phyloP scores from a whole-genome alignment of 2,113 vertebrate species.

The Atherinomorus stipes region DNA sequence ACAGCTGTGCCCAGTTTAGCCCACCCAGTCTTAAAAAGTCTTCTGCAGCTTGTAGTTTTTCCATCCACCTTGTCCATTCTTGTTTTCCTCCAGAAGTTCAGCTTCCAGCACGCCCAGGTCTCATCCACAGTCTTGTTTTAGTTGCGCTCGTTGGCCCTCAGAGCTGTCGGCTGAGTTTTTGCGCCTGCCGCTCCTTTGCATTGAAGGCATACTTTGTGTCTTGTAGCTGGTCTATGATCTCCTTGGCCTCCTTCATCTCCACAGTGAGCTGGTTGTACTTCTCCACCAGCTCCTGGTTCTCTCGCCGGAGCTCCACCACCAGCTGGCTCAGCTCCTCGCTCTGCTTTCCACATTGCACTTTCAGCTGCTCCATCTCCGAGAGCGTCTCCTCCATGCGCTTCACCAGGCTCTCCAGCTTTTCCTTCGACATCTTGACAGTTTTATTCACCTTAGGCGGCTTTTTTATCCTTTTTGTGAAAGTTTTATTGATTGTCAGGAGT shows the following conservation, averaged over 20 bases:
- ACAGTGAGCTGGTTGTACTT: slow-evolving; percentile 85
- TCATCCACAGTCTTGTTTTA: background rate
- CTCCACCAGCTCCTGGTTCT: slow-evolving; percentile 87
- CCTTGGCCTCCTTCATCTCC: slow-evolving; percentile 87
- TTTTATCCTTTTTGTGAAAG: background rate
- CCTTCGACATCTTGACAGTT: slow-evolving; percentile 82
- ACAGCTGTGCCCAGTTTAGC: slow-evolving; percentile 49
- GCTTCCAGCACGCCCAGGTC: background rate
- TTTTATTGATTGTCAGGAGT: background rate
- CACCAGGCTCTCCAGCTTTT: slow-evolving; percentile 89
- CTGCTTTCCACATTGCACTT: slow-evolving; percentile 88
- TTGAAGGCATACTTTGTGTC: slow-evolving; percentile 88
- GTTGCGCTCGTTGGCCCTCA: slow-evolving; percentile 26
- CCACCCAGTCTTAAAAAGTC: slow-evolving; percentile 45
- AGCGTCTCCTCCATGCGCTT: slow-evolving; percentile 91
- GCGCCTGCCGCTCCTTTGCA: slow-evolving; percentile 89
- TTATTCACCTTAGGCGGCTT: background rate
- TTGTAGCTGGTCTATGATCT: slow-evolving; percentile 85
- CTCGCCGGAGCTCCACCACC: slow-evolving; percentile 84
- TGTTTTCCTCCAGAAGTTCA: slow-evolving; percentile 1
- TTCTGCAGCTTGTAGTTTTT: slow-evolving; percentile 13
- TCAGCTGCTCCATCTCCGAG: slow-evolving; percentile 90
- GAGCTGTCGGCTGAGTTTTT: slow-evolving; percentile 90
- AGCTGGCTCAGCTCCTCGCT: slow-evolving; percentile 87
- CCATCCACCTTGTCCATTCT: background rate